A percentile compares a stretch with the other conserved stretches of the same genome.
phyloP scores from a whole-genome alignment of 2,113 vertebrate genomes.

The Rostratula benghalensis region DNA sequence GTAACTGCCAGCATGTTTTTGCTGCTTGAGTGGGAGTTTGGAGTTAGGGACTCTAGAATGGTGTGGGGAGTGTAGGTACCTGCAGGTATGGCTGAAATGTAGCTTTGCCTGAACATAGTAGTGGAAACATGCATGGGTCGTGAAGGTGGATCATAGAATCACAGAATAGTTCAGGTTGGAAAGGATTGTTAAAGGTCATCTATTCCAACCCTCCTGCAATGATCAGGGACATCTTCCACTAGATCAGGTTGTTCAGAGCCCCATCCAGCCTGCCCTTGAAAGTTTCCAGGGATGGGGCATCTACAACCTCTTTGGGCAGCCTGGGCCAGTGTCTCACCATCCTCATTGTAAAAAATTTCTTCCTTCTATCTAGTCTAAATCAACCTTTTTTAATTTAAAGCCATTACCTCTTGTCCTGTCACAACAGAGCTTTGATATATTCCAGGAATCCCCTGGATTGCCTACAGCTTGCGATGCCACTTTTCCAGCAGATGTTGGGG shows the following conservation, averaged over 20 bases:
- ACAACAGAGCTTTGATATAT: background rate
- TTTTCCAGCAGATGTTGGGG: background rate
- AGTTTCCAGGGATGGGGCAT: background rate
- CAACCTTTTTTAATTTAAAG: background rate
- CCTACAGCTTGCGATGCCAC: background rate
- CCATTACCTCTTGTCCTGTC: background rate
- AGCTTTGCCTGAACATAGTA: too few relatives aligned
- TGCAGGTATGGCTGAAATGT: fast-evolving
- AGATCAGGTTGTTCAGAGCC: background rate
- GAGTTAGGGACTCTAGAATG: too few relatives aligned
- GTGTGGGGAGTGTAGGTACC: background rate
- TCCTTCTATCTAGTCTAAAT: background rate
- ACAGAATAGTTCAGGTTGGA: background rate
- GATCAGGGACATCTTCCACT: background rate
- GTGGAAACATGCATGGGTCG: fast-evolving
- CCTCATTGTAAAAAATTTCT: background rate
- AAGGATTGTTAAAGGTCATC: background rate
- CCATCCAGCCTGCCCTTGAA: background rate
- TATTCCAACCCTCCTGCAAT: background rate
- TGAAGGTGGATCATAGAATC: background rate
- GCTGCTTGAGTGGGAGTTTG: background rate
- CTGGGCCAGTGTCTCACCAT: background rate
- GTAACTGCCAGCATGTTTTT: fast-evolving
- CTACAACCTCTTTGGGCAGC: background rate
- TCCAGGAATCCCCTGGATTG: background rate